phyloP scores from a whole-genome alignment of 2,888 invertebrate genomes.

The Sphecodes monilicornis region DNA sequence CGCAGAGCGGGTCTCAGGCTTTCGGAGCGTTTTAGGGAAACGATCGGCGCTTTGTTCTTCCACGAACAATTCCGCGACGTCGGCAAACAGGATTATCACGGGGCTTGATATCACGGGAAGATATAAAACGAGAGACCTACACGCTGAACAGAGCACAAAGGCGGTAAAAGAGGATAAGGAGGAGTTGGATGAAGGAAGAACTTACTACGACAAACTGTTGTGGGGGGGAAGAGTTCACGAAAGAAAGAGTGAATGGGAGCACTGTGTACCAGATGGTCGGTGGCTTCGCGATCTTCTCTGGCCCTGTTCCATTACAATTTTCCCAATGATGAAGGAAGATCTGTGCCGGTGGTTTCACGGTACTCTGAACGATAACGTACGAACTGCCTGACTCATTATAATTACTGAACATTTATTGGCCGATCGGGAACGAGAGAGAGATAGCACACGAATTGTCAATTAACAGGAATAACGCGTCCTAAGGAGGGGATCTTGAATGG shows the following conservation, averaged over 20 bases:
- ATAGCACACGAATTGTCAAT: constrained; percentile 39
- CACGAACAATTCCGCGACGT: constrained; percentile 19
- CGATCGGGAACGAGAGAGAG: background rate
- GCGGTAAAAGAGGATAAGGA: constrained; percentile 62
- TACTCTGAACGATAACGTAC: constrained; percentile 38
- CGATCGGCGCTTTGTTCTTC: constrained; percentile 23
- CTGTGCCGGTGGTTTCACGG: constrained; percentile 46
- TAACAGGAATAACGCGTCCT: constrained; percentile 43
- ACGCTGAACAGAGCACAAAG: constrained; percentile 60
- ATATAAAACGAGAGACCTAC: constrained; percentile 50
- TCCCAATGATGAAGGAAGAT: constrained; percentile 66
- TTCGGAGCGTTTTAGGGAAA: constrained; percentile 14
- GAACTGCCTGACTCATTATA: constrained; percentile 42
- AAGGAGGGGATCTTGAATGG: constrained; percentile 43
- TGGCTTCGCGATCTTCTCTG: constrained; percentile 54
- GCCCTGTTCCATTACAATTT: constrained; percentile 58
- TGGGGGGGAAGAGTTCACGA: constrained; percentile 11
- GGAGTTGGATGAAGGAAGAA: constrained; percentile 58
- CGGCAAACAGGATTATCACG: constrained; percentile 57
- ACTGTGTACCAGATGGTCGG: constrained; percentile 76
- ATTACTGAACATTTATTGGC: constrained; percentile 54
- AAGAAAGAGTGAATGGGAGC: constrained; percentile 72
- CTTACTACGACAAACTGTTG: constrained; percentile 46
- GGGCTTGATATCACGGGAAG: constrained; percentile 59
- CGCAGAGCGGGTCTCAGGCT: background rate